Conservation (phyloP, 2,888 invertebrate genomes). For the Amblyjoppa proteus region DNA sequence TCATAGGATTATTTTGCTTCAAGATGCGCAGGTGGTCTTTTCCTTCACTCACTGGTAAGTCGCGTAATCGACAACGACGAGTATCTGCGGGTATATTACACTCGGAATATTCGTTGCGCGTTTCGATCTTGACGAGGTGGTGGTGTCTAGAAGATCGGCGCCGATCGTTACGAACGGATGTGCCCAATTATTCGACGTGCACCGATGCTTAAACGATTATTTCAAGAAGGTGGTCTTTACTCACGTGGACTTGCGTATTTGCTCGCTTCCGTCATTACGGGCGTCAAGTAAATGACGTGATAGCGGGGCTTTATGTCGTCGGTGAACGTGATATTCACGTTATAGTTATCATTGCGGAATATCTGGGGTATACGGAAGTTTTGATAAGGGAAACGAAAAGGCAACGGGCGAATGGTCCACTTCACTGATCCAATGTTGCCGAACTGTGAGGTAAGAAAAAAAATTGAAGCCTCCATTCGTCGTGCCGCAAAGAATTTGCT, state of each 20-base stretch:
- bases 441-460: conserved; percentile 22
- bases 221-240: neutral
- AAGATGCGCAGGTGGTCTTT: too few relatives aligned
- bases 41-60: neutral
- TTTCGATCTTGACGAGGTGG: neutral
- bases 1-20: neutral
- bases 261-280: neutral
- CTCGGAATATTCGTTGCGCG: neutral
- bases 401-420: conserved; percentile 40
- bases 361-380: neutral
- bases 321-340: neutral
- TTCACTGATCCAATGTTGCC: conserved; percentile 33
- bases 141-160: neutral
- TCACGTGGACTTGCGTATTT: neutral
- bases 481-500: neutral
- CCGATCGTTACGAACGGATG: neutral
- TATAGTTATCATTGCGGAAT: conserved; percentile 13
- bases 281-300: neutral
- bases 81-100: neutral
- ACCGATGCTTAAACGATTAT: neutral
- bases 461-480: neutral
- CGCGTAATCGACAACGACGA: neutral
- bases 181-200: neutral
- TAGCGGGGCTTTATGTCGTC: conserved; percentile 36
- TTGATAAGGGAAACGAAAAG: conserved; percentile 42